A percentile compares a stretch with the other conserved stretches of the same genome.
Conservation (phyloP, 2,888 invertebrate genomes). For the Conomelus anceps region DNA sequence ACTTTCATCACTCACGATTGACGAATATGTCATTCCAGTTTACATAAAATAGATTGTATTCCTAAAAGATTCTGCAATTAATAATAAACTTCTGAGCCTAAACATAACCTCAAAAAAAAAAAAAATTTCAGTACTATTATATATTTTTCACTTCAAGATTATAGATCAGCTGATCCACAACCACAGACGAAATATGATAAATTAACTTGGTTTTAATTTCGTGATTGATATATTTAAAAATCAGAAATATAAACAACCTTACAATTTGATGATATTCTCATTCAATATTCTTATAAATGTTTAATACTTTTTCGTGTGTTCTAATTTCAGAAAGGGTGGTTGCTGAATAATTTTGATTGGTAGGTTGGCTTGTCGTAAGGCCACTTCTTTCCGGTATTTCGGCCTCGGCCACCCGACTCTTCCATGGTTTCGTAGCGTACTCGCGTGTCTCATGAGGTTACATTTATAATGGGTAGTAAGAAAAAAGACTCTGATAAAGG, state of each 20-base stretch:
- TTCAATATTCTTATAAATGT: no score
- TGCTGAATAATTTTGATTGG: neutral
- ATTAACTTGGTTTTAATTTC: neutral
- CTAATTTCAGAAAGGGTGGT: neutral
- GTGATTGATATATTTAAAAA: neutral
- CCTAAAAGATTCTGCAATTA: no score
- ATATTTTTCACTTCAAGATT: no score
- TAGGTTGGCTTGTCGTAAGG: neutral
- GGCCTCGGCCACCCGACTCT: neutral
- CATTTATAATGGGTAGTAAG: slow-evolving; percentile 42
- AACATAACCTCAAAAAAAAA: no score
- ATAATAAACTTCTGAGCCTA: no score
- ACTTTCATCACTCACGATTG: no score
- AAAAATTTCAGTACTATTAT: no score
- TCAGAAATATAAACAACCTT: no score
- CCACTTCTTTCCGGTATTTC: neutral
- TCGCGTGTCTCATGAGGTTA: slow-evolving; percentile 30
- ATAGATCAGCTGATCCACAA: neutral
- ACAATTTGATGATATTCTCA: no score
- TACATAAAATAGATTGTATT: no score
- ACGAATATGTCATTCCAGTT: no score
- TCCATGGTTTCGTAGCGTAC: neutral
- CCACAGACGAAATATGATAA: neutral
- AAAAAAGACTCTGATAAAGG: slow-evolving; percentile 45
- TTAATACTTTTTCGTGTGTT: no score